These are phyloP conservation scores for Ceuthmochares aereus DNA, from an alignment of 2,113 vertebrate genomes.

Conservation along the genomic window DNA sequence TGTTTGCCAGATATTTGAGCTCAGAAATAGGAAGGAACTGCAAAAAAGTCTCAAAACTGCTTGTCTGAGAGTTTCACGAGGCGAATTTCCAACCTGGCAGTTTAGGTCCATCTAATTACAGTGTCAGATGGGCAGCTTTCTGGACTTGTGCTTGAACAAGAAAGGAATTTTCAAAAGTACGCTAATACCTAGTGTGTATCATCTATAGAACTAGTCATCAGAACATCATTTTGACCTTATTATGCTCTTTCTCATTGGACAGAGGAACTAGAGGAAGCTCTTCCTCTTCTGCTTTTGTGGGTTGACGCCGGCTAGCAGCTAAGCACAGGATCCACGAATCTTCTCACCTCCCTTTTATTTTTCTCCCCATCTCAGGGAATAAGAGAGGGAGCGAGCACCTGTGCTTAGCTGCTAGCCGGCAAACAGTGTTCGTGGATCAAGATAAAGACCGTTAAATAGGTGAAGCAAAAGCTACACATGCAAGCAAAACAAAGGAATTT, in stretches of 20 bases:
- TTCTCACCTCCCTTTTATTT: no score
- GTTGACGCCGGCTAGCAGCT: not conserved
- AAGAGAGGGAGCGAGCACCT: no score
- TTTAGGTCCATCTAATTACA: not conserved
- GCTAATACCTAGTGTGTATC: not conserved
- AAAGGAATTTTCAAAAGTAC: not conserved
- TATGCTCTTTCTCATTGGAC: not conserved
- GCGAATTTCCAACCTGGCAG: not conserved
- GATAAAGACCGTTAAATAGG: not conserved
- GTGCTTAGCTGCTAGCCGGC: no score
- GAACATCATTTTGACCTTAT: not conserved
- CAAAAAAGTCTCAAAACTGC: not conserved
- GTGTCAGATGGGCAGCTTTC: not conserved
- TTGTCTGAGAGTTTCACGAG: constrained; percentile 5
- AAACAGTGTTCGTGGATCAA: not conserved
- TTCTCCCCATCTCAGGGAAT: no score
- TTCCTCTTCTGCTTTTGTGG: not conserved
- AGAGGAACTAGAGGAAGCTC: not conserved
- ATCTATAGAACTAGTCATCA: not conserved
- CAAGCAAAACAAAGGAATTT: not conserved
- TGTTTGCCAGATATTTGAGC: not conserved
- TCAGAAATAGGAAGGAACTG: constrained; percentile 17
- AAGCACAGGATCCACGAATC: no score
- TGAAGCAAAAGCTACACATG: not conserved
- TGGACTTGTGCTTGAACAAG: not conserved